Base-by-base conservation (phyloP, 2,888 invertebrate genomes). In the Tubiluchus corallicola region DNA sequence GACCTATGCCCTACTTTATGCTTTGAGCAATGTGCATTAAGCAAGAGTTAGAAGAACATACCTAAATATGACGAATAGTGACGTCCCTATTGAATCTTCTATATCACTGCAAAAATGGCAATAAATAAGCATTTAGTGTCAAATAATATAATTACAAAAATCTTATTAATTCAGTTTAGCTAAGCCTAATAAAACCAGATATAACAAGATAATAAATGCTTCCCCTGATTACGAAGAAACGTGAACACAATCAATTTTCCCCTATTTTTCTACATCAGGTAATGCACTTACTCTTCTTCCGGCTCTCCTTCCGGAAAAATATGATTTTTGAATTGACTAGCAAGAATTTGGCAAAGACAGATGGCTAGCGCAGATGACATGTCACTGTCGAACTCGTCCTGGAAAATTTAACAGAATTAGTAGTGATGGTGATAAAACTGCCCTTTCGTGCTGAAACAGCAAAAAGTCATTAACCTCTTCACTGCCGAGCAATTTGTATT, bases 61-160 rank as follows among this genome's bases (percentile, higher is more conserved):
- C 64, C 65, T 56, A 64, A 85, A 83, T 70, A 92, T 72, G 16
- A 85, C 77, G 66, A 87, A 92, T 53, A 92, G 64, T 45, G 85
- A 84, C 21, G 77, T 74, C 55, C 77, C 79, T 55, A 82, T 76
- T 56, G 81, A 82, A 59, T 81, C 80, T 53, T 76, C 73, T 49
- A 82, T 63, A 51, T 72, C 50, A 65, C 62, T 55, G 66, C 49
- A 29, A 70, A 4, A 29, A 29, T 29, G 29, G 9, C 29, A 29
- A 29, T 9, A n/a, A n/a, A n/a, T 29, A 29, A 9, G 29, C n/a
- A n/a, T n/a, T 29, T 29, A n/a, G 29, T 9, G 9, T 29, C 29
- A 9, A 29, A 29, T n/a, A 29, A 9, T 9, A 9, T 29, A 9
- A n/a, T n/a, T 9, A 9, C 29, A 29, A 29, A 9, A 29, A 29